Base-by-base conservation (phyloP, 1,140 invertebrate genomes). In the Camponotus vicinus region DNA sequence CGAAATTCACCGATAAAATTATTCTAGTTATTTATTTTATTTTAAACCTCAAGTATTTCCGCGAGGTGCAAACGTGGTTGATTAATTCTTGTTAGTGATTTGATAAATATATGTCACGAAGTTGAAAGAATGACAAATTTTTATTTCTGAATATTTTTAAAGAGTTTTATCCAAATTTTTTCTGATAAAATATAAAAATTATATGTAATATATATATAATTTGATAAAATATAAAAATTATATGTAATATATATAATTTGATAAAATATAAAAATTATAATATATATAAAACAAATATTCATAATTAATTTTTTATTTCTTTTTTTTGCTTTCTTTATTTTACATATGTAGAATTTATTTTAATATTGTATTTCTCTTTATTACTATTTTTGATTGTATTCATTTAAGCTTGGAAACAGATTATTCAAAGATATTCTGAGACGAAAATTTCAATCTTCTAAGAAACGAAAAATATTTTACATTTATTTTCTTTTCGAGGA, bases 21-120 rank as follows among this genome's bases (percentile, higher is more conserved):
- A 73, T 45, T 71, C 2, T 4, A 27, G 11, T 61, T 71, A 82
- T 71, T 82, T 45, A 63, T 71, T 82, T 82, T 79, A 37, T 79
- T 67, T 79, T 40, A 52, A 18, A 8, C 2, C 6, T 42, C 70
- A 70, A 37, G 42, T 52, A 70, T 70, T 59, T 71, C 37, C 18
- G 49, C 9, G 37, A 59, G 37, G 13, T 37, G 64, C 34, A 5
- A 37, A 45, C 27, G 21, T 27, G 37, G 18, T 15, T 45, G 37
- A 82, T 45, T 57, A 70, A 70, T 57, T 57, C 21, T 32, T 34
- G 37, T 42, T 32, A 42, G 71, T 57, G 8, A 11, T 32, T 78
- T 34, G 15, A 34, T 78, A 67, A 63, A 78, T 66, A n/a, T 15
- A 8, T 52, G 2, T 21, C 13, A 7, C 8, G 42, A 78, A 3